phyloP scores from a whole-genome alignment of 2,113 vertebrate genomes.

The Chaetops frenatus region DNA sequence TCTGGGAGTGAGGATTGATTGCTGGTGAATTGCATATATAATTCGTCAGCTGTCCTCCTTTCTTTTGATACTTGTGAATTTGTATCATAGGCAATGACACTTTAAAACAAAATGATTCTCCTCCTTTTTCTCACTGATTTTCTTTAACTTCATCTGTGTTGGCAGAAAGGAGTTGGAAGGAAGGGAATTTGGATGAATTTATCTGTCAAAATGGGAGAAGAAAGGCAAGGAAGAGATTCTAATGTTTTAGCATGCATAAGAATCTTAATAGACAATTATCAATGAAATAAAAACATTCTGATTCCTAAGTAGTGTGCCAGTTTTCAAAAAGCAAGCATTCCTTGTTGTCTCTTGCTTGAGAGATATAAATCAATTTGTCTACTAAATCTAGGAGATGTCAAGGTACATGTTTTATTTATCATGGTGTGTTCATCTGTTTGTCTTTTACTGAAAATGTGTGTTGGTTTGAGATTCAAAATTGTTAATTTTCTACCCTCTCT shows the following conservation, averaged over 20 bases:
- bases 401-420: conserved; percentile 16
- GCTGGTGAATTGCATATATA: not conserved
- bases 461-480: conserved; percentile 13
- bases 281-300: not conserved
- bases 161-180: conserved; percentile 1
- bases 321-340: not conserved
- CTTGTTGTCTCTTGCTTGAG: not conserved
- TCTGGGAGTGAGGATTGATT: not conserved
- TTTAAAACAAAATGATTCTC: not conserved
- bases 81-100: not conserved
- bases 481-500: conserved; percentile 34
- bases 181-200: not conserved
- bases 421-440: not conserved
- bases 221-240: not conserved
- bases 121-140: conserved; percentile 32
- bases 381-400: not conserved
- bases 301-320: not conserved
- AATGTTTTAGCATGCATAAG: not conserved
- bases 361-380: not conserved
- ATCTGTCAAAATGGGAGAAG: not conserved
- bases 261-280: conserved; percentile 1
- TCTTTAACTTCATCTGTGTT: conserved; percentile 11
- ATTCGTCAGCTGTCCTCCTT: not conserved
- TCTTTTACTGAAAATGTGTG: not conserved
- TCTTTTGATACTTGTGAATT: conserved; percentile 40